Conservation (phyloP, 2,797 vertebrate species). For the Phoxinus dragarum region DNA sequence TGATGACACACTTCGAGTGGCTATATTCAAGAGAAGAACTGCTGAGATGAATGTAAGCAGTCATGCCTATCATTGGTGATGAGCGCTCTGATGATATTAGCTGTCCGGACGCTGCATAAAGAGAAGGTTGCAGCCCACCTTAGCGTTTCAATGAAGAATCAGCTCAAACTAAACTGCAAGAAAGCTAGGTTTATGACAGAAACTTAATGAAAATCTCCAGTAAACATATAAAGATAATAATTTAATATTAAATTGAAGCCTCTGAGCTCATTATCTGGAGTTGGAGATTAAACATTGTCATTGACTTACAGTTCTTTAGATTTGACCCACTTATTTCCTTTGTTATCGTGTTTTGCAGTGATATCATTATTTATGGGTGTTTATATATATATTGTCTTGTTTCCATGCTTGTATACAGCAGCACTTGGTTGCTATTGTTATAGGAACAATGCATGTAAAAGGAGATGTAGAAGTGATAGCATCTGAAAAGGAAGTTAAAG, state of each 20-base stretch:
- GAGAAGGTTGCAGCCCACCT: background rate
- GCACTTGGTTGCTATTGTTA: constrained; percentile 49
- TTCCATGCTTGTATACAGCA: constrained; percentile 40
- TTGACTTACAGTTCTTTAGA: constrained; percentile 15
- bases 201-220: background rate
- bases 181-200: background rate
- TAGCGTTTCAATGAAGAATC: background rate
- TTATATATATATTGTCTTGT: constrained; percentile 18
- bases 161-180: background rate
- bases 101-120: constrained; percentile 23
- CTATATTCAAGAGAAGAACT: constrained; percentile 50
- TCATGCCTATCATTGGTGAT: constrained; percentile 49
- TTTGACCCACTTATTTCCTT: constrained; percentile 35
- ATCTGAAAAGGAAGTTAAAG: constrained; percentile 79
- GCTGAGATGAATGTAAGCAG: constrained; percentile 58
- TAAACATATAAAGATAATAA: background rate
- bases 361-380: constrained; percentile 17
- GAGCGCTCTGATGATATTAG: constrained; percentile 38
- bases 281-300: background rate
- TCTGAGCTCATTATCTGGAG: background rate
- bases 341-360: constrained; percentile 37
- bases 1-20: constrained; percentile 53
- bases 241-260: background rate
- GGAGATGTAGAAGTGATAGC: constrained; percentile 44
- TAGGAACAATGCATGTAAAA: constrained; percentile 51